Conservation (phyloP, 1,140 invertebrate species). For the Pseudomyrmex concolor region DNA sequence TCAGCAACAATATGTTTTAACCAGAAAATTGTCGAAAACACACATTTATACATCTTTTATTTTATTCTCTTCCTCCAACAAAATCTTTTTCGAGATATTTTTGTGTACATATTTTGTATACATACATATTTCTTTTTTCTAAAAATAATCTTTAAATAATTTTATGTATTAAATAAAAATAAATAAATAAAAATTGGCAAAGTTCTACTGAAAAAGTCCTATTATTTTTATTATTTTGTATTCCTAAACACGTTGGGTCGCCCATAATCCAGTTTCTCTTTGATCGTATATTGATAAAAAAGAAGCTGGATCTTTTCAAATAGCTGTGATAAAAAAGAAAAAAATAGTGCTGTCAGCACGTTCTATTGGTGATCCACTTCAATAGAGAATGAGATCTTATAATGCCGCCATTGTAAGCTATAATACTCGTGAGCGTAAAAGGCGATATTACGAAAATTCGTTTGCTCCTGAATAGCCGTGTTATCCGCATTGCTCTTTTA, state of each 20-base stretch:
- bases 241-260: slow-evolving; percentile 2
- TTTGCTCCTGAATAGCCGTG: slow-evolving; percentile 65
- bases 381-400: slow-evolving; percentile 67
- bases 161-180: too few species aligned
- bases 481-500: slow-evolving; percentile 48
- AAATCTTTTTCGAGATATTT: too few species aligned
- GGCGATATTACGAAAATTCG: slow-evolving; percentile 71
- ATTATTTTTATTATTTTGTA: not conserved
- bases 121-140: too few species aligned
- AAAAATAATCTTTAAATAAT: too few species aligned
- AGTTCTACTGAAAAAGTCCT: too few species aligned
- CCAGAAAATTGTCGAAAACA: too few species aligned
- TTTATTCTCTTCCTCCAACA: too few species aligned
- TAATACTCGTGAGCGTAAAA: slow-evolving; percentile 68
- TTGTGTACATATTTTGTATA: too few species aligned
- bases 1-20: too few species aligned
- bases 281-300: not conserved
- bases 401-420: slow-evolving; percentile 58
- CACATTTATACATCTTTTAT: too few species aligned
- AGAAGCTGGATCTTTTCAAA: slow-evolving; percentile 30
- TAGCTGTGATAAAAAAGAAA: slow-evolving; percentile 30
- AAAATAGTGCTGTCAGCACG: slow-evolving; percentile 52
- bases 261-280: not conserved
- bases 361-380: slow-evolving; percentile 47
- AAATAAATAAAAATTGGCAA: too few species aligned